phyloP scores from a whole-genome alignment of 2,113 vertebrate genomes.

The Sebastes fasciatus region DNA sequence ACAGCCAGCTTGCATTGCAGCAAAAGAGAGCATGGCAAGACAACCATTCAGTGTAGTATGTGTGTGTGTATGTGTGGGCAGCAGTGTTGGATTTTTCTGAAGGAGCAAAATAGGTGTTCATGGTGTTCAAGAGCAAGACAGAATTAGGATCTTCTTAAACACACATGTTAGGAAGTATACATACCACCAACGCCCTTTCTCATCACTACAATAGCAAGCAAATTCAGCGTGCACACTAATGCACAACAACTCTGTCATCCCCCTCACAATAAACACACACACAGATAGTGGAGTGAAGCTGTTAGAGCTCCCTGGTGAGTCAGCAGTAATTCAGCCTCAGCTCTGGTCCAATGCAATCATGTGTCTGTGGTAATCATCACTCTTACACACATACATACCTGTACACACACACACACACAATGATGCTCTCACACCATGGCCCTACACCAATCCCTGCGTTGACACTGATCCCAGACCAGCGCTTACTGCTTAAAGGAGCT shows the following conservation, averaged over 20 bases:
- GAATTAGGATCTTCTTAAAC: no score
- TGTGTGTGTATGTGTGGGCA: constrained; percentile 4
- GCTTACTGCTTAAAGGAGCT: constrained; percentile 34
- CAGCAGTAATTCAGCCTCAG: no score
- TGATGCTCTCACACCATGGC: constrained; percentile 25
- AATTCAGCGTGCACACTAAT: no score
- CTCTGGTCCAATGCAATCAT: no score
- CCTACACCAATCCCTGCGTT: constrained; percentile 23
- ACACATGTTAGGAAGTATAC: no score
- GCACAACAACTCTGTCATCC: no score
- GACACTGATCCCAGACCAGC: constrained; percentile 55
- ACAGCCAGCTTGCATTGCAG: constrained; percentile 36
- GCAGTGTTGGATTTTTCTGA: constrained; percentile 16
- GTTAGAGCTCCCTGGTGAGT: no score
- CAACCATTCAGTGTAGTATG: constrained; percentile 1
- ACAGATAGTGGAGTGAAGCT: no score
- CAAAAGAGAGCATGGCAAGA: constrained; percentile 21
- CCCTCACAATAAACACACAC: no score
- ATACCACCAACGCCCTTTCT: no score
- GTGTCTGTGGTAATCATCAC: constrained; percentile 33
- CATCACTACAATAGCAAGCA: no score
- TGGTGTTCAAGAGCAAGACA: no score
- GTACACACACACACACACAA: constrained; percentile 4
- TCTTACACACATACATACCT: constrained; percentile 4
- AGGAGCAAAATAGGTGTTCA: constrained; percentile 12